These are phyloP conservation scores for Pleuronectes platessa DNA, from an alignment of 2,113 vertebrate species.

Conservation along the genomic window DNA sequence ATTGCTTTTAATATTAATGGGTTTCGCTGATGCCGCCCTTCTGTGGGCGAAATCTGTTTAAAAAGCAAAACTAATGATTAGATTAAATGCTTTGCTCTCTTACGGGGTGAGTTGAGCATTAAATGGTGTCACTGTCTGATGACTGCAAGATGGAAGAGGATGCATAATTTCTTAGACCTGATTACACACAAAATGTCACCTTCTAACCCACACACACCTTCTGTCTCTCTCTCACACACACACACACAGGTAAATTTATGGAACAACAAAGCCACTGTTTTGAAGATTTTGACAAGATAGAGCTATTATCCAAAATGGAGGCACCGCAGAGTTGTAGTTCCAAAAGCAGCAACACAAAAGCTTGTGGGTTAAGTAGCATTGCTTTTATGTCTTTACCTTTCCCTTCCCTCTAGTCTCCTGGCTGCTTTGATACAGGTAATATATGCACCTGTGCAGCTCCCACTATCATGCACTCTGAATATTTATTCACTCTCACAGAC, in stretches of 20 bases:
- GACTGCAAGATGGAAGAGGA: slow-evolving; percentile 53
- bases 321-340: slow-evolving; percentile 56
- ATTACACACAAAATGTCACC: slow-evolving; percentile 50
- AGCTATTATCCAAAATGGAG: slow-evolving; percentile 69
- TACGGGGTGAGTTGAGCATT: slow-evolving; percentile 49
- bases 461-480: slow-evolving; percentile 78
- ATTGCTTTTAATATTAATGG: slow-evolving; percentile 69
- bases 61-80: slow-evolving; percentile 46
- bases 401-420: slow-evolving; percentile 70
- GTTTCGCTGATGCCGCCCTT: slow-evolving; percentile 52
- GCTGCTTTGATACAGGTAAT: slow-evolving; percentile 82
- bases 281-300: slow-evolving; percentile 69
- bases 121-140: slow-evolving; percentile 63
- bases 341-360: slow-evolving; percentile 70
- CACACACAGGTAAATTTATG: slow-evolving; percentile 55
- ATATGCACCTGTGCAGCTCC: slow-evolving; percentile 81
- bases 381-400: slow-evolving; percentile 79
- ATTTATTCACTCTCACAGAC: slow-evolving; percentile 79
- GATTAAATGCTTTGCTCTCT: slow-evolving; percentile 42
- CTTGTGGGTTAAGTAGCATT: slow-evolving; percentile 75
- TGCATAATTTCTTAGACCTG: slow-evolving; percentile 50
- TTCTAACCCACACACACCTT: slow-evolving; percentile 51
- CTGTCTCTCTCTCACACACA: slow-evolving; percentile 26
- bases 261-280: slow-evolving; percentile 65
- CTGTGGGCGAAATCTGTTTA: slow-evolving; percentile 47